phyloP scores from a whole-genome alignment of 2,113 vertebrate genomes.

The Chionomys nivalis region DNA sequence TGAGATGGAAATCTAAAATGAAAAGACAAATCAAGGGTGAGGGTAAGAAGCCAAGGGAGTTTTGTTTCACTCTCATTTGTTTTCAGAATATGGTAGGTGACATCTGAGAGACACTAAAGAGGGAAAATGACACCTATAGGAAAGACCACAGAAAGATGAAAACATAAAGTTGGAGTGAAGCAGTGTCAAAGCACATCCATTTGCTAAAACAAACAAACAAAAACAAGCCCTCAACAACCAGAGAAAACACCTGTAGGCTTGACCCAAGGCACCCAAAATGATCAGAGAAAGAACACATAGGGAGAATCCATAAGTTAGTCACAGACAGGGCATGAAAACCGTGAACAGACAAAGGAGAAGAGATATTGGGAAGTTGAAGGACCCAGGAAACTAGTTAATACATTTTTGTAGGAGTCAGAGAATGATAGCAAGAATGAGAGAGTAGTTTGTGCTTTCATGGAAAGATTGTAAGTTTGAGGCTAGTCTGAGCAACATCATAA shows the following conservation, averaged over 20 bases:
- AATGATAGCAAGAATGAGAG: background rate
- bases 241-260: background rate
- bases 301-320: background rate
- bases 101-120: background rate
- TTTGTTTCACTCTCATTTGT: background rate
- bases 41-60: background rate
- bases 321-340: background rate
- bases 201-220: background rate
- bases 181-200: background rate
- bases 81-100: constrained; percentile 1
- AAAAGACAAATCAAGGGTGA: background rate
- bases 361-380: background rate
- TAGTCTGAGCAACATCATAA: background rate
- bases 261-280: background rate
- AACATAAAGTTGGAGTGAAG: background rate
- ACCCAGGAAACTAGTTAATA: background rate
- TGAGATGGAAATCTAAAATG: background rate
- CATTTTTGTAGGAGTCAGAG: background rate
- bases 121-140: background rate
- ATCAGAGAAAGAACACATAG: background rate
- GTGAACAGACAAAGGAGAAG: background rate
- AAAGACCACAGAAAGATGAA: background rate
- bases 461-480: background rate
- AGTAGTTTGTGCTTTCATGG: background rate
- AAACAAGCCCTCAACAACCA: background rate